Evolutionary conservation across 2,888 invertebrate genomes (phyloP).

Genomic region (Platycnemis pennipes): DNA sequence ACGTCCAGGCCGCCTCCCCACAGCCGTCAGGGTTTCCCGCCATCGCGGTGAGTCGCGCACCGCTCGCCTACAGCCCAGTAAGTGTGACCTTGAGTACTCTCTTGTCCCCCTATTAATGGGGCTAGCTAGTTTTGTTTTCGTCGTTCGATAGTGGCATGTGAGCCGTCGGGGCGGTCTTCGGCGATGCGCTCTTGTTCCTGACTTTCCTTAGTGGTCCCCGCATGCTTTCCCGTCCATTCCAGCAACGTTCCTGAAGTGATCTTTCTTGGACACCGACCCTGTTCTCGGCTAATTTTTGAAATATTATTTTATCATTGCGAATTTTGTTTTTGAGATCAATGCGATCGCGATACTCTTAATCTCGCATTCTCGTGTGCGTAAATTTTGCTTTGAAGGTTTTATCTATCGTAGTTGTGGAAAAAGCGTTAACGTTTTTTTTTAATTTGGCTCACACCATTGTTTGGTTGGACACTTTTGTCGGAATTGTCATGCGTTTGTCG

Average conservation of each 20-base stretch:
- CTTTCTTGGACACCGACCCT: no score
- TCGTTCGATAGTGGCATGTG: not conserved
- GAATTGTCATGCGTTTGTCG: no score
- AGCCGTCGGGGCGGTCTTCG: not conserved
- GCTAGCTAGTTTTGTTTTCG: not conserved
- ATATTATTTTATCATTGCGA: no score
- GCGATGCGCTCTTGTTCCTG: not conserved
- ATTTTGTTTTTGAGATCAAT: no score
- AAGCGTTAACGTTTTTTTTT: not conserved
- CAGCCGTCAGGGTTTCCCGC: slow-evolving; percentile 97
- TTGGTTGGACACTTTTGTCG: no score
- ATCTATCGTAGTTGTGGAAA: not conserved
- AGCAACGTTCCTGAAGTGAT: not conserved
- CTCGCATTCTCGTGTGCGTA: not conserved
- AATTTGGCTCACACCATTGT: no score
- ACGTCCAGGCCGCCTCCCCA: slow-evolving; percentile 97
- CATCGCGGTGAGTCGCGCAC: slow-evolving; percentile 95
- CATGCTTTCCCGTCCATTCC: not conserved
- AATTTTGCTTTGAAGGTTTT: not conserved
- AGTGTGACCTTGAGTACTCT: slow-evolving; percentile 78
- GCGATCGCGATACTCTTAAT: not conserved
- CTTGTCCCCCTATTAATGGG: not conserved
- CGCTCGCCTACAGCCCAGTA: slow-evolving; percentile 96
- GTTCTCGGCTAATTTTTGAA: no score
- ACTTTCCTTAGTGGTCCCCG: not conserved